A percentile compares a stretch with the other conserved stretches of the same genome.
These are phyloP conservation scores for Rapana venosa DNA, from an alignment of 2,888 invertebrate genomes.

Conservation along the genomic window DNA sequence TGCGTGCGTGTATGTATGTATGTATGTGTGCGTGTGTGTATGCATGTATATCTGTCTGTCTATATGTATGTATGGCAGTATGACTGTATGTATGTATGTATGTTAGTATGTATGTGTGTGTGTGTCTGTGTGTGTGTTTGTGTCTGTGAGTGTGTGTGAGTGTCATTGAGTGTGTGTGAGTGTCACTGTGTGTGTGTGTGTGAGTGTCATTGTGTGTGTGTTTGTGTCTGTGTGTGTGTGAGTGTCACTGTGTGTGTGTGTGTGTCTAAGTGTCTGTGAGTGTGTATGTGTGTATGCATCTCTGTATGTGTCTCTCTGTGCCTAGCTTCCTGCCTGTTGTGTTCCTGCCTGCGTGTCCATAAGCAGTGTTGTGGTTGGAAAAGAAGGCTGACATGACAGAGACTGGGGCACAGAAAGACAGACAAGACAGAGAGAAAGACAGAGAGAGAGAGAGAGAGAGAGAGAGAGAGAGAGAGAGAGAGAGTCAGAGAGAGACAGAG, in stretches of 20 bases:
- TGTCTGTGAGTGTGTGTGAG: constrained; percentile 15
- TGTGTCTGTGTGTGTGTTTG: background rate
- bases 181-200: background rate
- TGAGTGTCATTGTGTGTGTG: constrained; percentile 31
- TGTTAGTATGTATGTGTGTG: background rate
- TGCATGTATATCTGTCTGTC: background rate
- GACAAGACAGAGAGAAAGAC: too few species aligned
- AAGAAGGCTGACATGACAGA: too few species aligned
- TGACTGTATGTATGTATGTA: background rate
- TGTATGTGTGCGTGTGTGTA: constrained; percentile 11
- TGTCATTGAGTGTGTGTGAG: constrained; percentile 3
- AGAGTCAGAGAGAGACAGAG: too few species aligned
- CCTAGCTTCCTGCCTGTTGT: too few species aligned
- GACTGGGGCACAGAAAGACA: too few species aligned
- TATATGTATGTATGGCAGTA: background rate
- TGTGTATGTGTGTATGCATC: constrained; percentile 10
- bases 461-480: too few species aligned
- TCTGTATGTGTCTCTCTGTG: background rate
- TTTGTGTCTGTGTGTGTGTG: constrained; percentile 38
- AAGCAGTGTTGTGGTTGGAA: too few species aligned
- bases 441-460: too few species aligned
- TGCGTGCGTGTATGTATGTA: constrained; percentile 8
- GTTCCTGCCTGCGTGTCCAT: too few species aligned
- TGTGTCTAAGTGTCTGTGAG: constrained; percentile 26
- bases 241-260: constrained; percentile 3